A percentile compares a stretch with the other conserved stretches of the same genome.
Conservation (phyloP, 2,888 invertebrate genomes). For the Brenthis hecate region DNA sequence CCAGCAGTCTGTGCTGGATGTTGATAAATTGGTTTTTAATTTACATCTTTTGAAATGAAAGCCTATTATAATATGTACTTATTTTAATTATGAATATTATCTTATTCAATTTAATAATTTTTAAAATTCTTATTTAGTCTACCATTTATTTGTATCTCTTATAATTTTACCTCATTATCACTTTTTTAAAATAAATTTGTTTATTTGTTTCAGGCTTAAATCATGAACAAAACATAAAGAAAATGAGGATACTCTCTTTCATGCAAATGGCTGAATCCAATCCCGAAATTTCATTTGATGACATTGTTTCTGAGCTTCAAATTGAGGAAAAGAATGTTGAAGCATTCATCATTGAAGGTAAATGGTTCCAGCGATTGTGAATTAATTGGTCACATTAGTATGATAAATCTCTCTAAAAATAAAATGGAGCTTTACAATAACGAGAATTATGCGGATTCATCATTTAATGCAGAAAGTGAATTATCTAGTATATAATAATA, state of each 20-base stretch:
- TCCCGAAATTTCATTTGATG: constrained; percentile 95
- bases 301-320: constrained; percentile 93
- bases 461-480: too few species aligned
- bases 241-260: constrained; percentile 97
- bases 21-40: too few species aligned
- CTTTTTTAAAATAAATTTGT: not conserved
- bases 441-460: not conserved
- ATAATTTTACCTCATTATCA: not conserved
- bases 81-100: too few species aligned
- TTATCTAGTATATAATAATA: too few species aligned
- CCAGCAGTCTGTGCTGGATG: too few species aligned
- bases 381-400: too few species aligned
- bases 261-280: constrained; percentile 98
- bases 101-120: too few species aligned
- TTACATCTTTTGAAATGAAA: too few species aligned
- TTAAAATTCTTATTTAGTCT: too few species aligned
- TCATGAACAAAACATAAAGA: constrained; percentile 97
- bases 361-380: not conserved
- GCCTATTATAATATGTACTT: too few species aligned
- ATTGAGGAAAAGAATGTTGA: constrained; percentile 95
- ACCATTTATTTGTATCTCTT: too few species aligned
- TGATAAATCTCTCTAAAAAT: too few species aligned
- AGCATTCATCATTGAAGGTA: constrained; percentile 97
- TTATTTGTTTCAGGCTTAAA: constrained; percentile 84
- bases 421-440: not conserved